Evolutionary conservation across 92 coral and sea anemone species (phyloP).

Genomic region (Paramuricea clavata): DNA sequence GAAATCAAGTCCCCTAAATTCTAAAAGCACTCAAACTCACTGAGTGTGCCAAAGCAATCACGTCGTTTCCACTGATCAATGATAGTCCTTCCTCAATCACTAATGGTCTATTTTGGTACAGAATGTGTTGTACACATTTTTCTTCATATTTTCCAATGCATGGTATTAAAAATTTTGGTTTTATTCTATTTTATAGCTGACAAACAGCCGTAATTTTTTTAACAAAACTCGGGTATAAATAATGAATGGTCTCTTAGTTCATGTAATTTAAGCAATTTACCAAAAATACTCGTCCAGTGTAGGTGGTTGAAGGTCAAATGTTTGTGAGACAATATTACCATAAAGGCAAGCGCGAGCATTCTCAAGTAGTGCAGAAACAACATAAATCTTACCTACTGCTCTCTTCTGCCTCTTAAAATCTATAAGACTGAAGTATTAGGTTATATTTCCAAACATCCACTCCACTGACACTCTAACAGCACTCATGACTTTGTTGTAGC

Average conservation of each 20-base stretch:
- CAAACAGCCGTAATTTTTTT: too few relatives aligned
- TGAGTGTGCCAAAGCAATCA: too few relatives aligned
- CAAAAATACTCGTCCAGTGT: slow-evolving; percentile 22
- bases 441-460: slow-evolving; percentile 54
- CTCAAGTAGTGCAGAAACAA: slow-evolving; percentile 14
- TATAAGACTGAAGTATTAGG: slow-evolving; percentile 6
- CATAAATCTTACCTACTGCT: slow-evolving; percentile 35
- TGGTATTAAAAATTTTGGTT: too few relatives aligned
- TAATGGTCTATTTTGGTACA: too few relatives aligned
- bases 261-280: neutral
- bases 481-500: slow-evolving; percentile 34
- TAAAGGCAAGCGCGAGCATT: slow-evolving; percentile 52
- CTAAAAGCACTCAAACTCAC: too few relatives aligned
- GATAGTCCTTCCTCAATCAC: too few relatives aligned
- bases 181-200: too few relatives aligned
- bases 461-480: slow-evolving; percentile 25
- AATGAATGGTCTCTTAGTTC: neutral
- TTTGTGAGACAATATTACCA: slow-evolving; percentile 36
- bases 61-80: too few relatives aligned
- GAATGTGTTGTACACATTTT: too few relatives aligned
- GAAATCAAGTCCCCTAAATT: too few relatives aligned
- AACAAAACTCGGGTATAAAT: too few relatives aligned
- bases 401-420: slow-evolving; percentile 43
- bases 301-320: slow-evolving; percentile 37
- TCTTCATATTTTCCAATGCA: too few relatives aligned